Base-by-base conservation (phyloP, 2,888 invertebrate genomes). In the Hypercompe scribonia region DNA sequence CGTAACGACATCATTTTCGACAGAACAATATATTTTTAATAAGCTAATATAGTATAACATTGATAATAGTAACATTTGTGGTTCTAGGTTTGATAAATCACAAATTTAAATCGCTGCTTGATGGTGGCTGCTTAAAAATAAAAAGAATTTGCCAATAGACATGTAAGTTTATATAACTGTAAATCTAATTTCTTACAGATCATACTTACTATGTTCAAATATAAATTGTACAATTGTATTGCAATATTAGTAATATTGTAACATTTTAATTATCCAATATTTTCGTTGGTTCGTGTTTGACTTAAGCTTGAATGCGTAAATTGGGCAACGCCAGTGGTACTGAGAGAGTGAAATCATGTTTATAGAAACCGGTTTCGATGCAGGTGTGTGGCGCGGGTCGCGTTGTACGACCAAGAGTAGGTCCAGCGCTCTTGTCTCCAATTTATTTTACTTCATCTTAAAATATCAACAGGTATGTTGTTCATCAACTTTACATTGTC, bases 261-360 rank as follows among this genome's bases (percentile, higher is more conserved):
- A n/a, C n/a, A 42, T 42, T 42, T 15, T 42, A 42, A 15, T 7
- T 18, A 39, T 39, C 39, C 31, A 31, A 13, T 10, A n/a, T 50
- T 36, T 61, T 18, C n/a, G 78, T 68, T 71, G 74, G 74, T 73
- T 81, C 80, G 78, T 83, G 74, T 81, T 76, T 73, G 80, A 66
- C 77, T 80, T 81, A 80, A 79, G 79, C 74, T 81, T 70, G 81
- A 83, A 86, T 86, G 82, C 83, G 84, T 89, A 89, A 87, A 88
- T 88, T 88, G 87, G 87, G 85, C 87, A 87, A 84, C 84, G 88
- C 83, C 81, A 82, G 73, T 81, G 84, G 84, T 82, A 90, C 87
- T 83, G 86, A 89, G 91, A 93, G 93, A 94, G 94, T 93, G 93
- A 94, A 95, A 95, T 93, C 93, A 90, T 93, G 93, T 94, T 93